Base-by-base conservation (phyloP, 2,797 vertebrate genomes). In the Hydrophis major region DNA sequence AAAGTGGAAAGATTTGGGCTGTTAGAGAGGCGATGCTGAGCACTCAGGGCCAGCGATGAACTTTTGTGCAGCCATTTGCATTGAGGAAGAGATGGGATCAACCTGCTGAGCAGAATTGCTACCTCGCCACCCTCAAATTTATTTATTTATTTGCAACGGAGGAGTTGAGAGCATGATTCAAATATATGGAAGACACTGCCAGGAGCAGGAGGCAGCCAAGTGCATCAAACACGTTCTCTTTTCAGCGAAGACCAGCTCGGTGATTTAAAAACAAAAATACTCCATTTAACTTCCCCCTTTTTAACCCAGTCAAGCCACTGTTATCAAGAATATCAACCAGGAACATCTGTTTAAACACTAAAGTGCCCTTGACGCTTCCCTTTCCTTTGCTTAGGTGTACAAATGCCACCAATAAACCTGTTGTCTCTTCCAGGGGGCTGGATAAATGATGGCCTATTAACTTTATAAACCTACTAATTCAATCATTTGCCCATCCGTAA, bases 401-500 rank as follows among this genome's bases (percentile, higher is more conserved):
- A 78, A 92, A 88, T 53, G 93, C 95, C 94, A 95, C 94, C 63
- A 86, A 37, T 93, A 94, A 96, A 96, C 74, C 66, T 92, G 90
- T 47, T 47, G 42, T n/a, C 92, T 93, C 96, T 42, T 60, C 94
- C 93, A 83, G 2, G 93, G 96, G 96, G 90, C 96, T 94, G 96
- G 94, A 96, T 90, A 74, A 94, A 42, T 91, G 87, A 96, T 88
- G 95, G 94, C 94, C 96, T 96, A 95, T 96, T 95, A 95, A 97
- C 95, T 96, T 95, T 90, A 94, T 92, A 89, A 96, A 96, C 96
- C 94, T 94, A 95, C 96, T 95, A 94, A 95, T 97, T 97, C 97
- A 97, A 97, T 95, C 95, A 96, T 95, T 95, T 83, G 78, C 22
- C 78, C 78, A 5, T 92, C 88, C 87, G 93, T 37, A 69, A 78